Evolutionary conservation across 1,140 invertebrate species (phyloP).

Genomic region (Dendroctonus valens): DNA sequence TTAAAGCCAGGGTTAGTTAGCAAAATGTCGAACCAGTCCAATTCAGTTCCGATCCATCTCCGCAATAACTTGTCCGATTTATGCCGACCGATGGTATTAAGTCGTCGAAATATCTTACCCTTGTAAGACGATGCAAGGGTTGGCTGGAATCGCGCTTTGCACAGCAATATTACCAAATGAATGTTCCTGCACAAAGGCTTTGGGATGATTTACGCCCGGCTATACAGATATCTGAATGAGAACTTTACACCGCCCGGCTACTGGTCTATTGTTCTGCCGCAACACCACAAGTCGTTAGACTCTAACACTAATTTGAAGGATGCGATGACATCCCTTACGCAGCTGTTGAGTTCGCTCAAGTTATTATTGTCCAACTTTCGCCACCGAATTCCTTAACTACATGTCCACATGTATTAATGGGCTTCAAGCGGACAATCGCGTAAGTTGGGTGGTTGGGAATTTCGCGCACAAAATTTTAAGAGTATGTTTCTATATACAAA

Average conservation of each 20-base stretch:
- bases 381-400: background rate
- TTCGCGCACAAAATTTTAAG: no score
- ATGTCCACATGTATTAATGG: no score
- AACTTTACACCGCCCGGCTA: conserved; percentile 13
- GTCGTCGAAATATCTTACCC: conserved; percentile 20
- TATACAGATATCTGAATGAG: conserved; percentile 29
- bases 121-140: conserved; percentile 12
- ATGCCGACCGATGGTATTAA: conserved; percentile 14
- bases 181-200: conserved; percentile 30
- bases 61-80: conserved; percentile 6
- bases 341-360: conserved; percentile 6
- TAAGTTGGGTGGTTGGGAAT: no score
- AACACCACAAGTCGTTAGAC: conserved; percentile 23
- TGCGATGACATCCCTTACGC: conserved; percentile 11
- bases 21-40: no score
- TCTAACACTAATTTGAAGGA: conserved; percentile 22
- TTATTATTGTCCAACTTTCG: conserved; percentile 9
- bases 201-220: conserved; percentile 26
- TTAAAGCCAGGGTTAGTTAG: no score
- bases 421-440: no score
- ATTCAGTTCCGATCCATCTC: no score
- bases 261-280: conserved; percentile 15
- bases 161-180: conserved; percentile 27
- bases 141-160: conserved; percentile 19
- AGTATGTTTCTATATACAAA: no score